Evolutionary conservation across 2,113 vertebrate genomes (phyloP).

Genomic region (Equus przewalskii): DNA sequence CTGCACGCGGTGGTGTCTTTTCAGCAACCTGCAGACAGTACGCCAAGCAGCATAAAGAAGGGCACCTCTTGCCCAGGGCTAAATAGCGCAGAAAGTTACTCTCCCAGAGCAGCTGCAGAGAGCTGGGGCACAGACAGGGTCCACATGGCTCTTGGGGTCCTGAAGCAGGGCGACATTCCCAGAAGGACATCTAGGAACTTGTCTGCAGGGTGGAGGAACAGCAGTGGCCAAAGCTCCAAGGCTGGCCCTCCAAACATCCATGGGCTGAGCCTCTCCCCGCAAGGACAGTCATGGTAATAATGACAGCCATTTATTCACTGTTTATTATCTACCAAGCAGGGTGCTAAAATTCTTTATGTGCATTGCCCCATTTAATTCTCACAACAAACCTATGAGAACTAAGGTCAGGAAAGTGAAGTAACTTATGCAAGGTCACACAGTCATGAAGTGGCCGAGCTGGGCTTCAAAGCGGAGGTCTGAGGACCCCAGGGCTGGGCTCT

Average conservation of each 20-base stretch:
- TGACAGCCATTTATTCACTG: neutral
- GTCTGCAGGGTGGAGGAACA: neutral
- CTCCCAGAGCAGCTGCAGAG: neutral
- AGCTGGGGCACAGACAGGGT: neutral
- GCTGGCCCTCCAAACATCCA: neutral
- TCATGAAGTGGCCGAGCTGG: neutral
- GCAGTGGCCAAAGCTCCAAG: neutral
- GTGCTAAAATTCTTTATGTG: neutral
- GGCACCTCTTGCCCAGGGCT: neutral
- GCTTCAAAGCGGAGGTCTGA: neutral
- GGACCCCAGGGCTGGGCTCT: neutral
- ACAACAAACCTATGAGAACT: neutral
- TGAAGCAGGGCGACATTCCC: neutral
- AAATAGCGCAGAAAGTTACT: neutral
- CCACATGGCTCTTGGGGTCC: neutral
- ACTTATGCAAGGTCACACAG: neutral
- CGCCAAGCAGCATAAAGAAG: neutral
- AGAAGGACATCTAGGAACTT: neutral
- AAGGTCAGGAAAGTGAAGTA: neutral
- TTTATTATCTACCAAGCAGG: neutral
- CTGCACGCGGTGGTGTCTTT: fast-evolving
- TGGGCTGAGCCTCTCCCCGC: neutral
- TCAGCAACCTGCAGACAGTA: neutral
- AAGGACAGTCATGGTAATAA: neutral
- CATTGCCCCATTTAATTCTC: neutral